Evolutionary conservation across 92 coral and sea anemone species (phyloP), one percentile per base, ranked within the genome.

Genomic region (Epizoanthus ramosus): DNA sequence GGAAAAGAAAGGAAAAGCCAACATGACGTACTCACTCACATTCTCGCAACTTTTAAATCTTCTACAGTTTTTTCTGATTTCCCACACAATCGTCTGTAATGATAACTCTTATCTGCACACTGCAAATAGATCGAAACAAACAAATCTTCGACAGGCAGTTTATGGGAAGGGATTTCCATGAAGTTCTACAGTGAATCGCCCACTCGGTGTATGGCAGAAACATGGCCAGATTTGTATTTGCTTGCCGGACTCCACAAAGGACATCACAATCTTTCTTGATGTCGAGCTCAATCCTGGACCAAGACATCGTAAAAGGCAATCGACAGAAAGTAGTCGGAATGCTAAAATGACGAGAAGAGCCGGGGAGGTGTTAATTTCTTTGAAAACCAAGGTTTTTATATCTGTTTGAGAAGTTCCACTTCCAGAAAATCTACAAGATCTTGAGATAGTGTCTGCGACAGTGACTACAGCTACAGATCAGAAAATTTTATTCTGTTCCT

Each of bases 361-460:
- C 54, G 93, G 93, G 19, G 93, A 90, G 14, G 88, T 90, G 12
- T 75, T 87, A 24, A 70, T 90, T 57, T 86, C 93, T 28, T 25
- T 87, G 13, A 90, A 90, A 63, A 79, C 16, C 61, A 50, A 50
- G 64, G 64, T 75, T 13, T 89, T 89, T 75, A 89, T 81, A 53
- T 80, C 92, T 53, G 77, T 89, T 14, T 4, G 79, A 22, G 86
- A 80, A 61, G 57, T 86, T 79, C 65, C 81, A 18, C 85, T 86
- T 50, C 81, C 67, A 15, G 85, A 57, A 69, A 37, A 63, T 16
- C 50, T 80, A 58, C 73, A 80, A 58, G 84, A 86, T 22, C 84
- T 88, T n/a, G 87, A 87, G 41, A 24, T 83, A 28, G 87, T 83
- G 2, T 63, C 75, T 57, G 47, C 90, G 72, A 39, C 70, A 79